These are phyloP conservation scores for Zosterops lateralis DNA, from an alignment of 2,113 vertebrate species.

Conservation along the genomic window DNA sequence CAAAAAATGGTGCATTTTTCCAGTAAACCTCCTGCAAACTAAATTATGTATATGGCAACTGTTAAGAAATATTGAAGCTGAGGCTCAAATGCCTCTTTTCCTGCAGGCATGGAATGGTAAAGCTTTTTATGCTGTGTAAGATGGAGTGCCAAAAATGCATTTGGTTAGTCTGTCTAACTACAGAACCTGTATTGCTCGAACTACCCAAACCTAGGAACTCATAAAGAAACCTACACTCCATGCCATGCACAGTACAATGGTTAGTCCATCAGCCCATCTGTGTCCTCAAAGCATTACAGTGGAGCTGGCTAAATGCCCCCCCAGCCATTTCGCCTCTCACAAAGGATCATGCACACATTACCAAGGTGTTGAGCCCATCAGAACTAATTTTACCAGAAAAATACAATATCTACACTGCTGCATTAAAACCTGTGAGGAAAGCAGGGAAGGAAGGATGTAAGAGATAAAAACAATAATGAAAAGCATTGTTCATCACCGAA, in stretches of 20 bases:
- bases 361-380: accelerated
- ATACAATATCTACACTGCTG: not conserved
- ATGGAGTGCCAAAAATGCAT: not conserved
- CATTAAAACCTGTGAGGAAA: not conserved
- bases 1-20: accelerated
- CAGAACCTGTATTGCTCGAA: accelerated
- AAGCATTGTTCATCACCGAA: not conserved
- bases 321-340: not conserved
- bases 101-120: not conserved
- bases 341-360: not conserved
- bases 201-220: not conserved
- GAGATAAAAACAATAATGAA: not conserved
- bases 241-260: accelerated
- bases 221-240: accelerated
- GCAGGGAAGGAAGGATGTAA: not conserved
- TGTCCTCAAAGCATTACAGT: not conserved
- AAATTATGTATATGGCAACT: not conserved
- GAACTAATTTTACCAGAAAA: not conserved
- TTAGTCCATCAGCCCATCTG: not conserved
- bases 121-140: not conserved
- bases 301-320: not conserved
- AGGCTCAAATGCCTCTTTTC: not conserved
- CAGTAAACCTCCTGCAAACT: not conserved
- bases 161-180: not conserved
- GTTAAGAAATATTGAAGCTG: not conserved